A percentile compares a stretch with the other conserved stretches of the same genome.
Evolutionary conservation across 2,888 invertebrate genomes (phyloP).

Genomic region (Lasius platythorax): DNA sequence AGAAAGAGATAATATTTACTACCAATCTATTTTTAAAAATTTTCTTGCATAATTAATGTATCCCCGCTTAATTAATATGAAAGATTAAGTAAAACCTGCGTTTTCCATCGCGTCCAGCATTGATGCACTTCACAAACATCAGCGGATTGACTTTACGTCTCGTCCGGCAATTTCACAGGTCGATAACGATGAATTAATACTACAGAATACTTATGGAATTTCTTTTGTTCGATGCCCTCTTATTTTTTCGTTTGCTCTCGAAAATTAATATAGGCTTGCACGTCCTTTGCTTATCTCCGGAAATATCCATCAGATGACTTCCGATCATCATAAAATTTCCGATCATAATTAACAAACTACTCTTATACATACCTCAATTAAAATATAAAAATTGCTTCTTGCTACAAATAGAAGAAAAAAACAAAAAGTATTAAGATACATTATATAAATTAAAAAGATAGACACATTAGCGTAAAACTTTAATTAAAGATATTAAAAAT

Average conservation of each 20-base stretch:
- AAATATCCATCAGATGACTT: slow-evolving; percentile 44
- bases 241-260: slow-evolving; percentile 27
- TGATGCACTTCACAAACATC: not conserved
- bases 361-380: not conserved
- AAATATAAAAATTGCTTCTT: slow-evolving; percentile 20
- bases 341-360: slow-evolving; percentile 28
- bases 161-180: slow-evolving; percentile 74
- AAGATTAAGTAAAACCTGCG: not conserved
- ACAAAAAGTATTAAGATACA: not conserved
- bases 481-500: not conserved
- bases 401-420: not conserved
- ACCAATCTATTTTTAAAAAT: not conserved
- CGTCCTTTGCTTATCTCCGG: slow-evolving; percentile 34
- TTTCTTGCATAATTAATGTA: not conserved
- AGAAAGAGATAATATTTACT: not conserved
- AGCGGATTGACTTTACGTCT: slow-evolving; percentile 53
- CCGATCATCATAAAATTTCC: slow-evolving; percentile 7
- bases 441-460: not conserved
- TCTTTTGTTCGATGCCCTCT: slow-evolving; percentile 57
- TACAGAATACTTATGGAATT: slow-evolving; percentile 66
- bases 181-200: slow-evolving; percentile 66
- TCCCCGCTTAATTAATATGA: not conserved
- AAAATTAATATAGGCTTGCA: slow-evolving; percentile 41
- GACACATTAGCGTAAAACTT: not conserved
- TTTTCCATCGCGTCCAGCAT: not conserved